Base-by-base conservation (phyloP, 2,797 vertebrate species). In the Leptatherina wallacei region DNA sequence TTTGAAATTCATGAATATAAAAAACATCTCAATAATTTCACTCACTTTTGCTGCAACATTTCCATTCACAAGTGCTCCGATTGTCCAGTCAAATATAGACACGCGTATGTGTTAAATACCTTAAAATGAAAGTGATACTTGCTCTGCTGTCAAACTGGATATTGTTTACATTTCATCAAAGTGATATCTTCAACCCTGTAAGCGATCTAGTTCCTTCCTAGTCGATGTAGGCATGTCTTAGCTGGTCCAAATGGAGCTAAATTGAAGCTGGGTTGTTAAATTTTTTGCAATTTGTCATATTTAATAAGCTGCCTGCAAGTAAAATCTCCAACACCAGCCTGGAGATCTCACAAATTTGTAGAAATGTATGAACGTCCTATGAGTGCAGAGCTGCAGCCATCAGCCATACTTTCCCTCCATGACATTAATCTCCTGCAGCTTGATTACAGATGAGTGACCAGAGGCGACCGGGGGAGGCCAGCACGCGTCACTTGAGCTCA, bases 371-470 rank as follows among this genome's bases (percentile, higher is more conserved):
- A 49, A 49, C 8, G 8, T n/a, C 44, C 44, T n/a, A 1, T n/a
- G 44, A 49, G n/a, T n/a, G 44, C 51, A 8, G 52, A 32, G 51
- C 58, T 81, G 14, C 58, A 51, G 67, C 54, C 61, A 24, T 80
- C 86, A 79, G 76, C 73, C 78, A 69, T 83, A 82, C 82, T 84
- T 79, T 61, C 60, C 61, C 60, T 56, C 65, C 1, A 0, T 49
- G 71, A 79, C 84, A 85, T 85, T 85, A 89, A 88, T 89, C 87
- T 69, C 52, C 64, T 66, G 65, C 55, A 76, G 77, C 68, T 75
- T 65, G 69, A 81, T 84, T 77, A 87, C 82, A 89, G 72, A 77
- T 77, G 81, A 82, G 81, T 71, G 87, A 88, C 82, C 79, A 66
- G 52, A 44, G 60, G 74, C 29, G 3, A 49, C 57, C 32, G 2